phyloP scores from a whole-genome alignment of 2,113 vertebrate genomes.

The Psilopogon haemacephalus region DNA sequence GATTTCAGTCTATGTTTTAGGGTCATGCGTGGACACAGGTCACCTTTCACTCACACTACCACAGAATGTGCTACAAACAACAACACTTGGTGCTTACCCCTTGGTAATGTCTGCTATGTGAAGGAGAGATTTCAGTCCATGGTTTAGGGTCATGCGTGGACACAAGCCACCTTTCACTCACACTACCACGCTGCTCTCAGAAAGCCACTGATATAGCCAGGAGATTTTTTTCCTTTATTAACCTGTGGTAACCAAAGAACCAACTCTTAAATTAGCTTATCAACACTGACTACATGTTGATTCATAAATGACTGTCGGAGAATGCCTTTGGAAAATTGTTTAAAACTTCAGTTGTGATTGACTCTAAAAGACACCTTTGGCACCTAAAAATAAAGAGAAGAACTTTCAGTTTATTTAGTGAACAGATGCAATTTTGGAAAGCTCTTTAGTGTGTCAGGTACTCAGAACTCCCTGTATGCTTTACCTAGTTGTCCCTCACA shows the following conservation, averaged over 20 bases:
- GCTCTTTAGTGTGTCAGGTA: not conserved
- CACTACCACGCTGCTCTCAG: not conserved
- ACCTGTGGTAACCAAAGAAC: not conserved
- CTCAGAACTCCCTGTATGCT: not conserved
- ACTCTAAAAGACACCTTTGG: not conserved
- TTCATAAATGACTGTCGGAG: not conserved
- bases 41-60: slow-evolving; percentile 18
- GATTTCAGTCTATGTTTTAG: not conserved
- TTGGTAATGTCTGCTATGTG: slow-evolving; percentile 12
- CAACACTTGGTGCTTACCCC: not conserved
- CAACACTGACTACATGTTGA: not conserved
- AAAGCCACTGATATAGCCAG: not conserved
- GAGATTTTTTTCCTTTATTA: not conserved
- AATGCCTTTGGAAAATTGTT: not conserved
- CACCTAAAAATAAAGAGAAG: not conserved
- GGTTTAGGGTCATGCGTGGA: not conserved
- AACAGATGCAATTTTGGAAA: not conserved
- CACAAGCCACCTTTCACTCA: slow-evolving; percentile 6
- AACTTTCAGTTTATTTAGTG: not conserved
- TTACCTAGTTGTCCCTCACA: not conserved
- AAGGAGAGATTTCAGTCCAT: not conserved
- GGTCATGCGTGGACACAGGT: not conserved
- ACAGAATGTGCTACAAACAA: not conserved
- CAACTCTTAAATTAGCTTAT: slow-evolving; percentile 20
- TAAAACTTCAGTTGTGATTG: not conserved